Conservation (phyloP, 2,888 invertebrate species). For the Pandemis corylana region DNA sequence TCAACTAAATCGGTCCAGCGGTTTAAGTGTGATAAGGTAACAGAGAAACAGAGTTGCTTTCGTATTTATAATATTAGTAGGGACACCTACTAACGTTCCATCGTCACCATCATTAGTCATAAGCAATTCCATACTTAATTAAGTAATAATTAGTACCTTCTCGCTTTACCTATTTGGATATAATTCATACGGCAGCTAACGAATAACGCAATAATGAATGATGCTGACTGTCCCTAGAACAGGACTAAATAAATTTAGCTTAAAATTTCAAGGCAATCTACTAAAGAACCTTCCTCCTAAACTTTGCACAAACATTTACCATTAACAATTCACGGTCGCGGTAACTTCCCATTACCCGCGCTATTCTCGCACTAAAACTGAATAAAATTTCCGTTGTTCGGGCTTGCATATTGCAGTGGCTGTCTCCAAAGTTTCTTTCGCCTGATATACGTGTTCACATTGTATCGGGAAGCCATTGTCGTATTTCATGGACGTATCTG, state of each 20-base stretch:
- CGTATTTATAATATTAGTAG: too few relatives aligned
- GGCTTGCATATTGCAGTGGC: conserved; percentile 45
- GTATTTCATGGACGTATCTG: conserved; percentile 59
- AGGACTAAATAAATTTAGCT: neutral
- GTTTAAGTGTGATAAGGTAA: too few relatives aligned
- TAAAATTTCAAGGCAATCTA: neutral
- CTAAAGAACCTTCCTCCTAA: neutral
- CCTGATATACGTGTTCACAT: conserved; percentile 57
- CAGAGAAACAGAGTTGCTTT: too few relatives aligned
- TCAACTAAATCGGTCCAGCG: too few relatives aligned
- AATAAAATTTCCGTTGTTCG: conserved; percentile 36
- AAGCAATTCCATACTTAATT: too few relatives aligned
- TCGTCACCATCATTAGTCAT: too few relatives aligned
- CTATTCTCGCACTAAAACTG: conserved; percentile 25
- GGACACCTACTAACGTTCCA: too few relatives aligned
- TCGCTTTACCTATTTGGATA: neutral
- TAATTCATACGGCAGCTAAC: neutral
- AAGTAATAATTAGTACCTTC: neutral
- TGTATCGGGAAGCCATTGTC: conserved; percentile 73
- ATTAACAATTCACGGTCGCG: conserved; percentile 13
- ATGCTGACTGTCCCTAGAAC: neutral
- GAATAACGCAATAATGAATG: neutral
- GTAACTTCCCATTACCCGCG: conserved; percentile 27
- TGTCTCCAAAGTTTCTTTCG: conserved; percentile 62
- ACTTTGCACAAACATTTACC: conserved; percentile 14